Evolutionary conservation across 2,888 invertebrate species (phyloP).

Genomic region (Caenorhabditis afra): DNA sequence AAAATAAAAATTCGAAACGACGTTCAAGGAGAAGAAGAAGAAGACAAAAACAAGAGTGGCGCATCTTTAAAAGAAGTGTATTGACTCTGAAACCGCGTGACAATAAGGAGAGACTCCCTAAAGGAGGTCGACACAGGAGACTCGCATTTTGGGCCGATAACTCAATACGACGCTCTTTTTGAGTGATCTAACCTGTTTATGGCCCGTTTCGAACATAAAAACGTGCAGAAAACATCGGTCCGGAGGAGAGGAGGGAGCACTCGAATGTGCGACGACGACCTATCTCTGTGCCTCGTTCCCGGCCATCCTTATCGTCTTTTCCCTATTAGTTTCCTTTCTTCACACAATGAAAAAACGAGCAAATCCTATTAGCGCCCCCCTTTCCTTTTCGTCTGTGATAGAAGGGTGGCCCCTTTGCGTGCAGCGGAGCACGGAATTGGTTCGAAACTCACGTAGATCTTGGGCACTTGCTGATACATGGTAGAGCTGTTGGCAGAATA

Average conservation of each 20-base stretch:
- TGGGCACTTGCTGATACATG: slow-evolving; percentile 38
- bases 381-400: slow-evolving; percentile 3
- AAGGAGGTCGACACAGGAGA: background rate
- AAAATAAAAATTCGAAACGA: background rate
- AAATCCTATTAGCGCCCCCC: slow-evolving; percentile 47
- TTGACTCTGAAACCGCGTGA: slow-evolving; percentile 15
- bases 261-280: slow-evolving; percentile 6
- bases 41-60: too few species aligned
- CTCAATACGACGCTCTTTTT: slow-evolving; percentile 17
- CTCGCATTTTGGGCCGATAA: slow-evolving; percentile 18
- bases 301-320: slow-evolving; percentile 12
- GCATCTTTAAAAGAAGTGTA: background rate
- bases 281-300: slow-evolving; percentile 7
- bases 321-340: slow-evolving; percentile 1
- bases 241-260: slow-evolving; percentile 11
- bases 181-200: slow-evolving; percentile 18
- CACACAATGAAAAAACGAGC: slow-evolving; percentile 17
- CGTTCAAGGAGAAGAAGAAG: background rate
- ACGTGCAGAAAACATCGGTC: slow-evolving; percentile 5
- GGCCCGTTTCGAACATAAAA: slow-evolving; percentile 15
- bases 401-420: slow-evolving; percentile 12
- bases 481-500: slow-evolving; percentile 6
- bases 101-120: slow-evolving; percentile 7
- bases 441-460: slow-evolving; percentile 40
- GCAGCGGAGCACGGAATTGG: slow-evolving; percentile 13